Evolutionary conservation across 1,140 invertebrate species (phyloP).

Genomic region (Drosophila parabipectinata): DNA sequence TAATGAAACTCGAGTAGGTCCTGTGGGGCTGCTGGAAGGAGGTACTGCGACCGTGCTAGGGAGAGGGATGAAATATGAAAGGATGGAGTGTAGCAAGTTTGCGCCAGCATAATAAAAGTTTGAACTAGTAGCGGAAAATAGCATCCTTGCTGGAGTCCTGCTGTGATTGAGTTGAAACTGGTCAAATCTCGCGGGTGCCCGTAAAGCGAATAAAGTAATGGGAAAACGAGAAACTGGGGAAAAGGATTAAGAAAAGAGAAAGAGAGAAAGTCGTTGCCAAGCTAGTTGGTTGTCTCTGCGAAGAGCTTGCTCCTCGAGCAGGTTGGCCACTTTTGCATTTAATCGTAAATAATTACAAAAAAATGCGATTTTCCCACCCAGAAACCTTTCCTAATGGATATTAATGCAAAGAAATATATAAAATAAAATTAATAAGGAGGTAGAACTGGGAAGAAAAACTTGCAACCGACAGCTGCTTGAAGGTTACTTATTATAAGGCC

Average conservation of each 20-base stretch:
- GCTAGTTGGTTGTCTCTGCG: conserved; percentile 48
- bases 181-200: conserved; percentile 63
- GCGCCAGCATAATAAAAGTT: conserved; percentile 71
- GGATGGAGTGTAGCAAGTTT: conserved; percentile 24
- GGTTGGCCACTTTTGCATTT: conserved; percentile 55
- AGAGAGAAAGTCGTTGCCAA: conserved; percentile 26
- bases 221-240: conserved; percentile 16
- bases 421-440: conserved; percentile 34
- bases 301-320: conserved; percentile 27
- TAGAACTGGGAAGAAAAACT: conserved; percentile 3
- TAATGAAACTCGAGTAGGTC: conserved; percentile 66
- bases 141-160: conserved; percentile 57
- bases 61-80: background rate
- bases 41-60: too few relatives aligned
- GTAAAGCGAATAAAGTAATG: conserved; percentile 51
- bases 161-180: conserved; percentile 77
- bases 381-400: conserved; percentile 54
- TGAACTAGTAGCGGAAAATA: conserved; percentile 66
- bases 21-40: background rate
- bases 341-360: conserved; percentile 81
- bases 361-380: conserved; percentile 47
- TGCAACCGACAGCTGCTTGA: conserved; percentile 20
- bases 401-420: conserved; percentile 53
- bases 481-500: conserved; percentile 1
- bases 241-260: background rate